Conservation (phyloP, 92 coral and sea anemone genomes). For the Epizoanthus illoricatus region DNA sequence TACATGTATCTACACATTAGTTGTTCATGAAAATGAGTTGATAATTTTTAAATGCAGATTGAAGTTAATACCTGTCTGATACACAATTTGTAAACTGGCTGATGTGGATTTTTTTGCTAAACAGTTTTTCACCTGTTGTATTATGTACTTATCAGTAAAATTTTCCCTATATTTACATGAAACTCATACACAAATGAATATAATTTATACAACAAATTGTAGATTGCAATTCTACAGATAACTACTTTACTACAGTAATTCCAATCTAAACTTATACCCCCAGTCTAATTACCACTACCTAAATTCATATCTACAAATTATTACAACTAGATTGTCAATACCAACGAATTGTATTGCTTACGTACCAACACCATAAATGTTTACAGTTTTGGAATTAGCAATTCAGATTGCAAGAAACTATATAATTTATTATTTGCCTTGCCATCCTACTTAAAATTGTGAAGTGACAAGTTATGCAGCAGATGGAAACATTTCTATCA, state of each 20-base stretch:
- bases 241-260: not conserved
- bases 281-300: not conserved
- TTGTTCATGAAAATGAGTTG: too few species aligned
- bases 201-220: too few species aligned
- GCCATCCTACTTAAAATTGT: not conserved
- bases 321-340: not conserved
- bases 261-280: not conserved
- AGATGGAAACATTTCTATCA: not conserved
- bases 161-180: too few species aligned
- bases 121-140: too few species aligned
- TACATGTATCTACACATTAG: too few species aligned
- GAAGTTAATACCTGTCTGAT: too few species aligned
- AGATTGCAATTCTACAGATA: not conserved
- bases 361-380: slow-evolving; percentile 5
- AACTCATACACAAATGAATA: too few species aligned
- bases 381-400: slow-evolving; percentile 6
- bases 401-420: not conserved
- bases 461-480: not conserved
- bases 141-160: too few species aligned
- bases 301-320: not conserved
- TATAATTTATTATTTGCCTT: not conserved
- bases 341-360: not conserved
- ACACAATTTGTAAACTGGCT: too few species aligned
- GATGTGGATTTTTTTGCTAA: too few species aligned
- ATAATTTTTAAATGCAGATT: too few species aligned